phyloP scores from a whole-genome alignment of 2,888 invertebrate species.

The Uloborus plumipes region DNA sequence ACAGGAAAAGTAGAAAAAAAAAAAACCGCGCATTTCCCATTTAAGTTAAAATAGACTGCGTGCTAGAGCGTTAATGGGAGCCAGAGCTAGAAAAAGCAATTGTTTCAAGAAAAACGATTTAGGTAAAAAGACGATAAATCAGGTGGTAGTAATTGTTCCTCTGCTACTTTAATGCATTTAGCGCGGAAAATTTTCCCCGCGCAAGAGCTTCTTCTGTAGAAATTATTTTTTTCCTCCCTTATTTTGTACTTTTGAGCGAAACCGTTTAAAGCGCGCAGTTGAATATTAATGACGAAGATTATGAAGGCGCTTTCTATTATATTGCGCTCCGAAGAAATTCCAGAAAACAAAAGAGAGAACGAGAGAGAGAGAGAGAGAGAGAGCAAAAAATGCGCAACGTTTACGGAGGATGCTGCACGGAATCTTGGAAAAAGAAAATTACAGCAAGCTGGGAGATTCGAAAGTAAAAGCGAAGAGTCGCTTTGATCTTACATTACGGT shows the following conservation, averaged over 20 bases:
- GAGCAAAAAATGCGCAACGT: too few relatives aligned
- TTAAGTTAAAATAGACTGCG: slow-evolving; percentile 10
- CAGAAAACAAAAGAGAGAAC: too few relatives aligned
- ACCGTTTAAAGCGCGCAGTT: neutral
- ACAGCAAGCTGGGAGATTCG: too few relatives aligned
- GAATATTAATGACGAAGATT: slow-evolving; percentile 11
- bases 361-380: too few relatives aligned
- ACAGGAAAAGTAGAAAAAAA: slow-evolving; percentile 9
- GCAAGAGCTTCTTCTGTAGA: slow-evolving; percentile 10
- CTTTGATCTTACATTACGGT: too few relatives aligned
- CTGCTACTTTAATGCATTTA: slow-evolving; percentile 30
- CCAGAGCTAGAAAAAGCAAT: slow-evolving; percentile 28
- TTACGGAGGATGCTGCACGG: too few relatives aligned
- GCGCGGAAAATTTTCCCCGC: neutral
- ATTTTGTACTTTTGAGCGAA: neutral
- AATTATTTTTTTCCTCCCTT: neutral
- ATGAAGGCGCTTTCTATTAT: too few relatives aligned
- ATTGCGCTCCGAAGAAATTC: too few relatives aligned
- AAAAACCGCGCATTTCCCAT: slow-evolving; percentile 12
- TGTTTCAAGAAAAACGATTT: slow-evolving; percentile 39
- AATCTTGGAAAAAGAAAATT: too few relatives aligned
- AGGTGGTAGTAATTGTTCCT: slow-evolving; percentile 30
- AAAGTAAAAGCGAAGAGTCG: too few relatives aligned
- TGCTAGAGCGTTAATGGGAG: slow-evolving; percentile 29
- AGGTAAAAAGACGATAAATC: slow-evolving; percentile 48